Conservation (phyloP, 53 echinoderm and acorn worm species). For the Paracentrotus lividus region DNA sequence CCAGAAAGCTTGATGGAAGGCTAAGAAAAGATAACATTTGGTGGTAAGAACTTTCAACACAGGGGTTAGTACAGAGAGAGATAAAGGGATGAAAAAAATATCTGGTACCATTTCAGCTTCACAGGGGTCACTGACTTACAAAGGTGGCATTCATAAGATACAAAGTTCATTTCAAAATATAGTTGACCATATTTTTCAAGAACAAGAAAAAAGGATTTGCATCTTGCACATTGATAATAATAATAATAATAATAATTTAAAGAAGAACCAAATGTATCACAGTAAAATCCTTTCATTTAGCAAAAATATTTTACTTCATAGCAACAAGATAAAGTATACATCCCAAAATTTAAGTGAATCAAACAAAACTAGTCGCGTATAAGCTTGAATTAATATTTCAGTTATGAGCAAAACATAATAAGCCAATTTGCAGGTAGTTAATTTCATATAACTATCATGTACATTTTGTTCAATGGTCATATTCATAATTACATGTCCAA, state of each 20-base stretch:
- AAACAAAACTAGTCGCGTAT: too few relatives aligned
- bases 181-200: background rate
- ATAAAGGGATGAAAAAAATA: background rate
- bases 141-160: background rate
- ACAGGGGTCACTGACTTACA: background rate
- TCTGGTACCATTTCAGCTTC: background rate
- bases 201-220: too few relatives aligned
- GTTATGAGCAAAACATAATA: background rate
- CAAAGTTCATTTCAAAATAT: background rate
- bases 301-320: background rate
- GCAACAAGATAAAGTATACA: background rate
- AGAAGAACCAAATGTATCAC: too few relatives aligned
- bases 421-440: background rate
- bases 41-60: background rate
- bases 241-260: too few relatives aligned
- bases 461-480: background rate
- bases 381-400: background rate
- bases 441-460: background rate
- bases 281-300: too few relatives aligned
- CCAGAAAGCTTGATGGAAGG: slow-evolving; percentile 29
- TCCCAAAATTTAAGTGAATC: background rate
- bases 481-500: background rate
- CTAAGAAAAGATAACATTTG: slow-evolving; percentile 27
- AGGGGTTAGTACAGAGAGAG: background rate
- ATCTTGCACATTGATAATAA: too few relatives aligned